Evolutionary conservation across 2,113 vertebrate genomes (phyloP).

Genomic region (Protobothrops flavoviridis): DNA sequence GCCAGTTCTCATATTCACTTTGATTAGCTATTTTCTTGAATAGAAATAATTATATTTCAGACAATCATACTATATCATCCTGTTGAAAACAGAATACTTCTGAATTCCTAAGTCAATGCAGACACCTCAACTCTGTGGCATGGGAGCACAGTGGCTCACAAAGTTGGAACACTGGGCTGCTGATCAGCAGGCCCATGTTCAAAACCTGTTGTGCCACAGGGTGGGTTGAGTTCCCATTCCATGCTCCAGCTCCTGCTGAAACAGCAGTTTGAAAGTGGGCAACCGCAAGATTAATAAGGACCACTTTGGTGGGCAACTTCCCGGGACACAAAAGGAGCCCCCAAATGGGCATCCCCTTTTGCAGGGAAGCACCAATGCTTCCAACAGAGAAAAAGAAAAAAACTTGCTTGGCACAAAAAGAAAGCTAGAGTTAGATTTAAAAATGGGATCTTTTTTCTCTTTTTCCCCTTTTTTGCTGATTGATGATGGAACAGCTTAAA

Average conservation of each 20-base stretch:
- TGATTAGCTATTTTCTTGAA: not conserved
- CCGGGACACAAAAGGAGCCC: no score
- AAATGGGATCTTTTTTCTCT: no score
- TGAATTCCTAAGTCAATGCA: not conserved
- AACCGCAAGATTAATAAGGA: not conserved
- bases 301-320: no score
- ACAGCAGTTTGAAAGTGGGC: not conserved
- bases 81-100: not conserved
- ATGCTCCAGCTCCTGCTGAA: not conserved
- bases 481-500: no score
- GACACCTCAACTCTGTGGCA: not conserved
- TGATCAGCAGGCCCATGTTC: not conserved
- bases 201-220: not conserved
- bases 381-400: no score
- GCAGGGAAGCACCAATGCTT: no score
- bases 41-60: not conserved
- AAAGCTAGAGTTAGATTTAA: no score
- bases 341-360: no score
- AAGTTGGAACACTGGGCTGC: not conserved
- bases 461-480: no score
- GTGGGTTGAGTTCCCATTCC: not conserved
- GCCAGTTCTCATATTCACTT: not conserved
- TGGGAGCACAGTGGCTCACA: not conserved
- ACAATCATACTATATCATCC: not conserved
- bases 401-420: no score